phyloP scores from a whole-genome alignment of 1,140 invertebrate species.

The Rhagoletis zephyria region DNA sequence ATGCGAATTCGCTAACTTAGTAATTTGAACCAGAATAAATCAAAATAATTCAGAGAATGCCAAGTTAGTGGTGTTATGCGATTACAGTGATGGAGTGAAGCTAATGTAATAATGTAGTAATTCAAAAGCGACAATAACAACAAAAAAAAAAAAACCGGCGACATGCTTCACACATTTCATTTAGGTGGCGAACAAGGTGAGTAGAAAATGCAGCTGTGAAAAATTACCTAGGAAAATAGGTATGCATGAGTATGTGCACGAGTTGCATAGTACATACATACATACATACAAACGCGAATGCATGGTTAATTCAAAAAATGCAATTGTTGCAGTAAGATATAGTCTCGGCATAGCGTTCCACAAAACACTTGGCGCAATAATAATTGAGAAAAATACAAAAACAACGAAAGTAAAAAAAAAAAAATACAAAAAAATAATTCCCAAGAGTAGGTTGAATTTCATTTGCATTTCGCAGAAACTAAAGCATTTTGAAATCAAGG shows the following conservation, averaged over 20 bases:
- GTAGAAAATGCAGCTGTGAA: background rate
- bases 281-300: background rate
- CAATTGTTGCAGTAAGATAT: slow-evolving; percentile 32
- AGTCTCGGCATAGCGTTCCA: background rate
- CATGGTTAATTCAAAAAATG: background rate
- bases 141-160: background rate
- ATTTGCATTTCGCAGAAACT: background rate
- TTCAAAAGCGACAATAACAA: background rate
- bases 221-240: background rate
- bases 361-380: slow-evolving; percentile 26
- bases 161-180: background rate
- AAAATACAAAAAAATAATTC: background rate
- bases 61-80: background rate
- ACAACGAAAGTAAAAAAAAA: background rate
- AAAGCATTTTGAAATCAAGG: slow-evolving; percentile 14
- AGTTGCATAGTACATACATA: background rate
- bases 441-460: background rate
- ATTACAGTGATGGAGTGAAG: background rate
- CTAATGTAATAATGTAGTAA: background rate
- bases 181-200: background rate
- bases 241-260: background rate
- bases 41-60: slow-evolving; percentile 6
- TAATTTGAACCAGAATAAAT: background rate
- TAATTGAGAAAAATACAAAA: slow-evolving; percentile 26
- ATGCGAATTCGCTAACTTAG: background rate